phyloP scores from a whole-genome alignment of 2,113 vertebrate species.

The Cynopterus brachyotis region DNA sequence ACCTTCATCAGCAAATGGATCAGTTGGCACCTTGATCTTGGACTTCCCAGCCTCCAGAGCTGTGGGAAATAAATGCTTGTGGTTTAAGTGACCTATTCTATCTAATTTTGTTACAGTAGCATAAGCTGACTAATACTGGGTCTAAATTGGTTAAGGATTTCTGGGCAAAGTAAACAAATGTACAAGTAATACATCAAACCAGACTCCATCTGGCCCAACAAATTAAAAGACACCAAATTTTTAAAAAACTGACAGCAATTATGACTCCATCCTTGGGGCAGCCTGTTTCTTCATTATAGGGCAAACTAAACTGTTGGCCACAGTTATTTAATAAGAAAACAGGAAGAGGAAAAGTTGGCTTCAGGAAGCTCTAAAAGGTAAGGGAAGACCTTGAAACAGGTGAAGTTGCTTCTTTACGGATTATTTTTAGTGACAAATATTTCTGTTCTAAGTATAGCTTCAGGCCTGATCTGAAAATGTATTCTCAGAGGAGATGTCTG shows the following conservation, averaged over 20 bases:
- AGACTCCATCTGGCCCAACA: not conserved
- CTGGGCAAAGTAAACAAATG: not conserved
- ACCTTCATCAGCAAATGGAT: not conserved
- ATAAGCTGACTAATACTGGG: not conserved
- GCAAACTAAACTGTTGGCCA: not conserved
- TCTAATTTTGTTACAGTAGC: not conserved
- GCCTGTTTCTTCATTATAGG: not conserved
- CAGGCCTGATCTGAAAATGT: not conserved
- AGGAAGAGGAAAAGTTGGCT: not conserved
- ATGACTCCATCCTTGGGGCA: not conserved
- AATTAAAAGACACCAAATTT: not conserved
- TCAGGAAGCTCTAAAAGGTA: not conserved
- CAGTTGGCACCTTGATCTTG: not conserved
- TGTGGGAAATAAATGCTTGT: not conserved
- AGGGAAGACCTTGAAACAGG: not conserved
- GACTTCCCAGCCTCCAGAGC: not conserved
- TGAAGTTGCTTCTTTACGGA: not conserved
- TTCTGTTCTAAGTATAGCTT: not conserved
- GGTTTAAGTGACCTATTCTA: not conserved
- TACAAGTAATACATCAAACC: not conserved
- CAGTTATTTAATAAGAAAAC: not conserved
- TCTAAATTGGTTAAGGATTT: not conserved
- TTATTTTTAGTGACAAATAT: not conserved
- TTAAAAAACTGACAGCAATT: not conserved
- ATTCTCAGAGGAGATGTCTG: not conserved